A percentile compares a stretch with the other conserved stretches of the same genome.
Conservation (phyloP, 2,113 vertebrate species). For the Seriola dumerili region DNA sequence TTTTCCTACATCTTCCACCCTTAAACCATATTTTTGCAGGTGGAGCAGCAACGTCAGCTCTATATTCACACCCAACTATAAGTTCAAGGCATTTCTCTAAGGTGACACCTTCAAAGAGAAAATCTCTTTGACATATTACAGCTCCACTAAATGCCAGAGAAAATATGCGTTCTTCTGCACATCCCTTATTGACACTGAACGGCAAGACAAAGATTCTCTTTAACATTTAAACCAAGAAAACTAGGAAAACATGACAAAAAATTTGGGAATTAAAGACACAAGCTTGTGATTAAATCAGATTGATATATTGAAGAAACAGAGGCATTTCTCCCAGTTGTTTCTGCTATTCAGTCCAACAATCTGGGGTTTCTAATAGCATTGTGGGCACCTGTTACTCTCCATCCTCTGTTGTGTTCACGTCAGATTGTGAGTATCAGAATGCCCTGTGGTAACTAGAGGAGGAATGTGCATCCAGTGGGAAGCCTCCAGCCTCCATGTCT, state of each 20-base stretch:
- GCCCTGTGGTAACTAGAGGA: neutral
- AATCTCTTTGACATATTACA: conserved; percentile 53
- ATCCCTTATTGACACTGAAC: conserved; percentile 10
- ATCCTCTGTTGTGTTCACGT: conserved; percentile 10
- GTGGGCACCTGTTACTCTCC: neutral
- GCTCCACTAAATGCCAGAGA: conserved; percentile 49
- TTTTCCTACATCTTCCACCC: neutral
- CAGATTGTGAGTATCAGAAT: neutral
- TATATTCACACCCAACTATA: conserved; percentile 20
- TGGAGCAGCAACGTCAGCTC: neutral
- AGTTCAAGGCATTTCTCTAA: conserved; percentile 38
- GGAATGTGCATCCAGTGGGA: conserved; percentile 37
- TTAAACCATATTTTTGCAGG: neutral
- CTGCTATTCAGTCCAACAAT: neutral
- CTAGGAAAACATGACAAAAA: neutral
- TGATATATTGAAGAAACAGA: neutral
- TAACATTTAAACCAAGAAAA: conserved; percentile 2
- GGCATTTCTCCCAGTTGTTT: neutral
- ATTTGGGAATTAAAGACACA: neutral
- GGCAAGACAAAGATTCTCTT: conserved; percentile 40
- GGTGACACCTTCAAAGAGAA: conserved; percentile 44
- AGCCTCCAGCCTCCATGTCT: conserved; percentile 31
- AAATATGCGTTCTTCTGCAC: neutral
- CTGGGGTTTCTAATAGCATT: neutral
- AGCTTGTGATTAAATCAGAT: neutral